Evolutionary conservation across 2,888 invertebrate species (phyloP), one percentile per base, ranked within the genome.

Genomic region (Agrochola circellaris): DNA sequence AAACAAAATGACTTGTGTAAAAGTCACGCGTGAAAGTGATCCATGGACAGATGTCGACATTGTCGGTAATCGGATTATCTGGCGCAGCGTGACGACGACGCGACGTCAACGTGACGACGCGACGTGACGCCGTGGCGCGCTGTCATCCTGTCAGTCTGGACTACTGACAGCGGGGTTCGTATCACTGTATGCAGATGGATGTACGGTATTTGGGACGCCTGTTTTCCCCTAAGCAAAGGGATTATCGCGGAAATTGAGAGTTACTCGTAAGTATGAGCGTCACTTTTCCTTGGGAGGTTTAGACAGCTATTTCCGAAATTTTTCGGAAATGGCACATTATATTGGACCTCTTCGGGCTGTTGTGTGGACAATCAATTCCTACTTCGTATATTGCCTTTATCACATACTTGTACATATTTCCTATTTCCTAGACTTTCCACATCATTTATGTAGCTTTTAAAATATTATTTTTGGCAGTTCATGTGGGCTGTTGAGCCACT

Each of bases 1-100:
- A 72, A 83, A 74, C 51, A 76, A 74, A 81, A 64, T 69, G 4
- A 56, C 42, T n/a, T 61, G n/a, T n/a, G 58, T 20, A 34, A 64
- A 77, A 82, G 73, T 77, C 77, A 73, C 67, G 70, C 34, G 26
- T 62, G 67, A 42, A 65, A 66, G 67, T 75, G 78, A 75, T 80
- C 73, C 75, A 62, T 67, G 42, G 87, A 84, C 93, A 93, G 93
- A 93, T 93, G 93, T 87, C 58, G 42, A 26, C 73, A 58, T 78
- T 73, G 58, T 60, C 75, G 58, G 60, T 91, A 93, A 93, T 92
- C 91, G 89, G 93, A 91, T 93, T 93, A 93, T 74, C 60, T 30
- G 79, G 73, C 77, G 67, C 82, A 81, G 79, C 87, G 69, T 75
- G 82, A 78, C 79, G 60, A 48, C 34, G 73, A 34, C n/a, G 67